phyloP scores from a whole-genome alignment of 2,113 vertebrate genomes.

The Aptenodytes forsteri region DNA sequence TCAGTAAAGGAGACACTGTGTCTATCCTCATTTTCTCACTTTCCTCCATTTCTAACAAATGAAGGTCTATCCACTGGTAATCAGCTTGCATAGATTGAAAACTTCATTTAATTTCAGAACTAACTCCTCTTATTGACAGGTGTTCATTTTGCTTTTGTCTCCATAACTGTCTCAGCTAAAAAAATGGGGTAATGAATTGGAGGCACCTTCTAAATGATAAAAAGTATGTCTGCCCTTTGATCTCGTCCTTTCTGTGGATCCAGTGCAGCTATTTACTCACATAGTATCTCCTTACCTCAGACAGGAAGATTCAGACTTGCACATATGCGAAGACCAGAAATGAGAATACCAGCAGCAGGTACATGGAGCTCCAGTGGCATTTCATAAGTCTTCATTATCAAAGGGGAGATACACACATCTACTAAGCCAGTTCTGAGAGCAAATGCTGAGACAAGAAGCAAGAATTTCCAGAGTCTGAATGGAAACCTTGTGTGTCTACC shows the following conservation, averaged over 20 bases:
- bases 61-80: neutral
- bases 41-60: neutral
- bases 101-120: neutral
- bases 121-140: neutral
- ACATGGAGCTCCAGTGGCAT: neutral
- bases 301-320: neutral
- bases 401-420: neutral
- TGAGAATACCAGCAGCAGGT: neutral
- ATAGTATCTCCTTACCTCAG: neutral
- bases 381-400: neutral
- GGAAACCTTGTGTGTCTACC: neutral
- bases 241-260: neutral
- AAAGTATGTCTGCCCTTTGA: neutral
- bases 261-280: neutral
- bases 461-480: conserved; percentile 4
- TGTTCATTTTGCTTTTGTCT: neutral
- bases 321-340: neutral
- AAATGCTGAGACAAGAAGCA: neutral
- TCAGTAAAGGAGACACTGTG: neutral
- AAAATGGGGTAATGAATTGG: neutral
- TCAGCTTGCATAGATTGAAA: neutral
- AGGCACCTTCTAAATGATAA: neutral
- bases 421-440: neutral
- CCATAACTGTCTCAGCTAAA: neutral
- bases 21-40: neutral